Conservation (phyloP, 2,797 vertebrate species). For the Aulostomus chinensis region DNA sequence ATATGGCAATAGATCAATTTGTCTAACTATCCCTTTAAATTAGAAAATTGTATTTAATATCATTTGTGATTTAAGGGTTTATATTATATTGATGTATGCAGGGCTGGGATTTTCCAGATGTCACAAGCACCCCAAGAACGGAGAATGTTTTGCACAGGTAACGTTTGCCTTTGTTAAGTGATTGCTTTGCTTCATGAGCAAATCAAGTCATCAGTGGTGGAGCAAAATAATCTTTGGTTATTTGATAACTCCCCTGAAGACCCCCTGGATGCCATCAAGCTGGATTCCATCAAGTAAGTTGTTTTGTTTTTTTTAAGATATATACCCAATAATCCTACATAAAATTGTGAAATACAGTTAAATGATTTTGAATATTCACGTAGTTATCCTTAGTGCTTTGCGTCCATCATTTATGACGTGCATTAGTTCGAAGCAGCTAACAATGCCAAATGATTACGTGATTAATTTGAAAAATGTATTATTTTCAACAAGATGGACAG, state of each 20-base stretch:
- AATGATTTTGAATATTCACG: slow-evolving; percentile 4
- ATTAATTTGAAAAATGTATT: too few species aligned
- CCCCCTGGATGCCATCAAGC: neutral
- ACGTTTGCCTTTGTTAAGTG: slow-evolving; percentile 1
- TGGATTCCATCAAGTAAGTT: neutral
- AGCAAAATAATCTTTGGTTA: neutral
- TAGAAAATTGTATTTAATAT: slow-evolving; percentile 1
- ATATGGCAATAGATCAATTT: too few species aligned
- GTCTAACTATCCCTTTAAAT: too few species aligned
- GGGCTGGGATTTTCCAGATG: neutral
- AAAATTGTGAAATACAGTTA: neutral
- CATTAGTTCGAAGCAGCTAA: too few species aligned
- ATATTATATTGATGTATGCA: slow-evolving; percentile 10
- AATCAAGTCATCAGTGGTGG: neutral
- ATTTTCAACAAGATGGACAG: too few species aligned
- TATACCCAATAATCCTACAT: neutral
- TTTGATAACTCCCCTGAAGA: neutral
- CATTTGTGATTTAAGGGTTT: slow-evolving; percentile 1
- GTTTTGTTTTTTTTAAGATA: too few species aligned
- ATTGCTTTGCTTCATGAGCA: slow-evolving; percentile 1
- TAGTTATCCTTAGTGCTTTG: neutral
- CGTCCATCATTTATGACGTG: too few species aligned
- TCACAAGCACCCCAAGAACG: slow-evolving; percentile 3
- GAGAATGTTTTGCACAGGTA: slow-evolving; percentile 14
- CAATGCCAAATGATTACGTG: too few species aligned